A percentile compares a stretch with the other conserved stretches of the same genome.
Evolutionary conservation across 2,797 vertebrate species (phyloP).

Genomic region (Pantherophis alleghaniensis): DNA sequence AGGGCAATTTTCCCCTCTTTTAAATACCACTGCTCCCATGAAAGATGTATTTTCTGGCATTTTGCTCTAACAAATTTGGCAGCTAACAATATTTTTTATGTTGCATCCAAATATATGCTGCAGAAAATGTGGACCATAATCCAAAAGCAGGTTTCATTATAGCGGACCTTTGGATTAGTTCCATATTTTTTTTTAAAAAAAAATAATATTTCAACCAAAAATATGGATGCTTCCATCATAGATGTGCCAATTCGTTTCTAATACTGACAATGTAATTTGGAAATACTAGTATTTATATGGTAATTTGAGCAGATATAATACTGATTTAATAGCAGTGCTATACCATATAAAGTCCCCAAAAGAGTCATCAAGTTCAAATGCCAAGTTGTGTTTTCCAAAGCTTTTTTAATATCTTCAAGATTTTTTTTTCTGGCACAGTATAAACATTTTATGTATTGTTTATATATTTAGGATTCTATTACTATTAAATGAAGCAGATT

Average conservation of each 20-base stretch:
- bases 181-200: not conserved
- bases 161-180: not conserved
- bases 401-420: not conserved
- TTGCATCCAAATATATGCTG: not conserved
- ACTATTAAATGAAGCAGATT: not conserved
- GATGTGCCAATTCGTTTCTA: not conserved
- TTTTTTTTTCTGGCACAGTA: not conserved
- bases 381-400: not conserved
- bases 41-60: not conserved
- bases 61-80: not conserved
- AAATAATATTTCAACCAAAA: not conserved
- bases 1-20: not conserved
- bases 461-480: not conserved
- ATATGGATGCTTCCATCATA: not conserved
- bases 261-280: not conserved
- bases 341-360: not conserved
- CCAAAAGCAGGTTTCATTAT: not conserved
- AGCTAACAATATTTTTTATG: not conserved
- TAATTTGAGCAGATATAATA: not conserved
- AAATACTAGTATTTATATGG: not conserved
- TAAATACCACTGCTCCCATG: not conserved
- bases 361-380: not conserved
- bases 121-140: not conserved
- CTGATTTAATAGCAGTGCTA: not conserved
- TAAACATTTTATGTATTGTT: not conserved